Base-by-base conservation (phyloP, 2,888 invertebrate species). In the Yponomeuta malinellus region DNA sequence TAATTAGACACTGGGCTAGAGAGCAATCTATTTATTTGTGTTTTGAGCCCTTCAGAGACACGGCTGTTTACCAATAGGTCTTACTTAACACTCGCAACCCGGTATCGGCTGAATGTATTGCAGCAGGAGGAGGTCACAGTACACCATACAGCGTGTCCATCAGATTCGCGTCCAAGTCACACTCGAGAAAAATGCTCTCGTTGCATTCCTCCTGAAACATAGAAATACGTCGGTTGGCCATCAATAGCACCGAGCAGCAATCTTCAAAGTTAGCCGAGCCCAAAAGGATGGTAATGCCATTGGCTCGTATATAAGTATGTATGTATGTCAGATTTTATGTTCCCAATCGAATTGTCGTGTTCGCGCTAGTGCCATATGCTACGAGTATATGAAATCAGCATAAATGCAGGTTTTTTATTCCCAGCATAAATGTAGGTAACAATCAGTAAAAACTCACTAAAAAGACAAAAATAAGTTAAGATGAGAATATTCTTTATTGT, bases 141-240 rank as follows among this genome's bases (percentile, higher is more conserved):
- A 86, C 89, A 77, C 90, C 85, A 82, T 91, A 91, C 79, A 91
- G 86, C 71, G 90, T 87, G 75, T 91, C 91, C 90, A 92, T 89
- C 75, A 91, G 79, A 77, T 83, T 89, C 67, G 90, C 78, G 76
- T 90, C 91, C 82, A 91, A 82, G 77, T 90, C 90, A 76, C 89
- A 89, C 82, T 90, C 91, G 78, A 91, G 77, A 79, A 90, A 91
- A 77, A 91, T 88, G 85, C 82, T 89, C 77, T 91, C 91, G 78
- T 82, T 87, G 81, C 88, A 88, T 78, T 90, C 90, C 77, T 90
- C 90, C 91, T 92, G 85, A 37, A 70, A 70, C 6, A 10, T 64
- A 67, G n/a, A 33, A 67, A 37, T 6, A 59, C 15, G 12, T 59
- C 15, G 15, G 52, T 59, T 59, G 15, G 52, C 1, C 12, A 66